Evolutionary conservation across 2,797 vertebrate genomes (phyloP), one percentile per base, ranked within the genome.

Genomic region (Microctenopoma lineatum): DNA sequence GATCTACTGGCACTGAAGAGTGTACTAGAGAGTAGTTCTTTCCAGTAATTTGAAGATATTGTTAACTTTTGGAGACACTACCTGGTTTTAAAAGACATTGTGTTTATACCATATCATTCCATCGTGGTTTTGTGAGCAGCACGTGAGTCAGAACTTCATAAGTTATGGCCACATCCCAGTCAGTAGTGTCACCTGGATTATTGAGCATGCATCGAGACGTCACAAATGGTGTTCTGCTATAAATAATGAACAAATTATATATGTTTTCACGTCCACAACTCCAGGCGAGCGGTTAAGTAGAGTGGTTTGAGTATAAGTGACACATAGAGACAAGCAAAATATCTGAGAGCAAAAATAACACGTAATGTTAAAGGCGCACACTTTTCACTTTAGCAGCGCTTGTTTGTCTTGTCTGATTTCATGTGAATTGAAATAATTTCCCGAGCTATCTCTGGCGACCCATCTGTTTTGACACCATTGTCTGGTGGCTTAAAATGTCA

Each of bases 1-100:
- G 44, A 10, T 55, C 18, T 52, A 27, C 14, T 55, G 7, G n/a
- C 44, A 68, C 9, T 48, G 7, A 72, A 57, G 5, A 36, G 56
- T 50, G 3, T 1, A 4, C 1, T 4, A 46, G 32, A 65, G 32
- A 38, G 36, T 10, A 4, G 12, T 16, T 32, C n/a, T 39, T 14
- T 14, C 1, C 41, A 42, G 41, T 15, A 14, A 5, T 42, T 42
- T 44, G 2, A 48, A 50, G 27, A 34, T 34, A 34, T 34, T 34
- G 32, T 34, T 34, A 8, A 34, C 32, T 8, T 32, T 34, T 45
- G 16, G 11, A 55, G 2, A 26, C 1, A n/a, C 39, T 58, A 34
- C 27, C 5, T 9, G 47, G 11, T n/a, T 46, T 21, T 46, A 36
- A 44, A 42, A 63, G 7, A 4, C 15, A 54, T 18, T 7, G 39